Conservation (phyloP, 2,797 vertebrate genomes). For the Typhlichthys subterraneus region DNA sequence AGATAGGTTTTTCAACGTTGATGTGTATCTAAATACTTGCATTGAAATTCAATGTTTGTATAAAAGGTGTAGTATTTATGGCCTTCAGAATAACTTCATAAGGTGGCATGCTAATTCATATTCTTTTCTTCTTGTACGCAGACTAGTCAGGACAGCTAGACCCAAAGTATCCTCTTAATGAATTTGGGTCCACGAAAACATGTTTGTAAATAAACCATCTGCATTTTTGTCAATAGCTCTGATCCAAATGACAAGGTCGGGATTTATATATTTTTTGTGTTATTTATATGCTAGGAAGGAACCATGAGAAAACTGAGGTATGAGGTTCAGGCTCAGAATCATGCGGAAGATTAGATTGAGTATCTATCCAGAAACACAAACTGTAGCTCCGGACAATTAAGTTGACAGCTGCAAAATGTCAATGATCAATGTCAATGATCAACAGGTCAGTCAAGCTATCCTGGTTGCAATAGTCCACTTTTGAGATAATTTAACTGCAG, state of each 20-base stretch:
- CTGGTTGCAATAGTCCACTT: neutral
- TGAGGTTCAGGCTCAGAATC: conserved; percentile 39
- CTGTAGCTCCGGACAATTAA: conserved; percentile 12
- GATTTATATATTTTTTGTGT: conserved; percentile 5
- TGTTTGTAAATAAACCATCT: too few species aligned
- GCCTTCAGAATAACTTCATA: neutral
- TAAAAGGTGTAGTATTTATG: conserved; percentile 2
- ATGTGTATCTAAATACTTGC: neutral
- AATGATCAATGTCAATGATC: too few species aligned
- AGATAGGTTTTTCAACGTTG: neutral
- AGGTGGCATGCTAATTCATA: too few species aligned
- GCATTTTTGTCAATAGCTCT: too few species aligned
- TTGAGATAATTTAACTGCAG: conserved; percentile 12
- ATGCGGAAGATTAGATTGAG: conserved; percentile 33
- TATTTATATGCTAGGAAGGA: conserved; percentile 20
- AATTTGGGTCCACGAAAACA: too few species aligned
- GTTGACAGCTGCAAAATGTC: neutral
- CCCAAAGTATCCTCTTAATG: conserved; percentile 4
- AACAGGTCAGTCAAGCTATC: too few species aligned
- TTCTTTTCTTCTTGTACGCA: too few species aligned
- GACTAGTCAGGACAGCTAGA: conserved; percentile 6
- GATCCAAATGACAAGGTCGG: conserved; percentile 23
- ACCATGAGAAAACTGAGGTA: neutral
- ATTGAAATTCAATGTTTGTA: neutral
- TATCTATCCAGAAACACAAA: conserved; percentile 11